phyloP scores from a whole-genome alignment of 2,888 invertebrate genomes.

The Yponomeuta evonymella region DNA sequence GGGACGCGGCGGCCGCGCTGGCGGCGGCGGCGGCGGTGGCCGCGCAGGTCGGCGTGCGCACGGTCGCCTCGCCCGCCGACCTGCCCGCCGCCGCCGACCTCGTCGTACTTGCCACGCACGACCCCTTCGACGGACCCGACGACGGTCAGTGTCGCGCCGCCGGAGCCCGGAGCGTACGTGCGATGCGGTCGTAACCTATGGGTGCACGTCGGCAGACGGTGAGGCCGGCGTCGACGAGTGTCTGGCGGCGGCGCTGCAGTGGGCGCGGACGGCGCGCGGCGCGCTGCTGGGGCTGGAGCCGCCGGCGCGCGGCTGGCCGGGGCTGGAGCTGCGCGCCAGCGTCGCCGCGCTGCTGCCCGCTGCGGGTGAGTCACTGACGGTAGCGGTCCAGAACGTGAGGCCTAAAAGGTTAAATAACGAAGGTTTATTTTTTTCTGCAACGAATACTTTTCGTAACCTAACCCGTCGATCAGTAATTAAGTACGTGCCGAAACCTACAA shows the following conservation, averaged over 20 bases:
- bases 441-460: no score
- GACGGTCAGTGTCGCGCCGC: constrained; percentile 17
- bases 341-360: constrained; percentile 36
- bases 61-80: constrained; percentile 15
- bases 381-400: no score
- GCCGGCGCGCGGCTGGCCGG: constrained; percentile 7
- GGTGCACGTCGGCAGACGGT: no score
- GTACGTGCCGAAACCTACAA: no score
- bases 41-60: constrained; percentile 25
- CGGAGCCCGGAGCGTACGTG: no score
- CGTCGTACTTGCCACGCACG: constrained; percentile 46
- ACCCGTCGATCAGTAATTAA: no score
- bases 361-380: constrained; percentile 28
- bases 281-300: constrained; percentile 11
- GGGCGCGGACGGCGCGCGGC: constrained; percentile 8
- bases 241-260: not conserved
- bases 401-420: no score
- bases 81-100: constrained; percentile 38
- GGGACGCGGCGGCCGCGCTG: constrained; percentile 13
- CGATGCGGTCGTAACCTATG: no score
- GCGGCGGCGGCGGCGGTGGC: constrained; percentile 26
- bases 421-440: no score
- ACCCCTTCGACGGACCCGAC: constrained; percentile 29
- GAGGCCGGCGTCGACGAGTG: no score
- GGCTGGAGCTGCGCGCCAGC: constrained; percentile 34